These are phyloP conservation scores for Nemotelus pantherinus DNA, from an alignment of 2,888 invertebrate species.

Conservation along the genomic window DNA sequence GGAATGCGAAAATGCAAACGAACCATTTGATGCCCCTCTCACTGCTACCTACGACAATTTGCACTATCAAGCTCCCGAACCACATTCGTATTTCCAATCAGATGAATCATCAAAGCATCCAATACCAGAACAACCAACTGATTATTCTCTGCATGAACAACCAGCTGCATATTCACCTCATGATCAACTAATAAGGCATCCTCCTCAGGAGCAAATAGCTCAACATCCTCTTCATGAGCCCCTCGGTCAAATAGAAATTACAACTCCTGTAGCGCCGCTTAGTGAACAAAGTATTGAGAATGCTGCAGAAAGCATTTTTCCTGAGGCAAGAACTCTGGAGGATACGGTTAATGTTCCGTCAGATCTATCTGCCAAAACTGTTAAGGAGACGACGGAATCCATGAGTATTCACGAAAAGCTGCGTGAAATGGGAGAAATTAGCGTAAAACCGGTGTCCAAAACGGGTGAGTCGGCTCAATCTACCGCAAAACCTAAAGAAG, in stretches of 20 bases:
- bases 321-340: not conserved
- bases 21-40: too few relatives aligned
- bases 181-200: too few relatives aligned
- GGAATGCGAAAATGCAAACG: too few relatives aligned
- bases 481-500: constrained; percentile 24
- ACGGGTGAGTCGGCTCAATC: not conserved
- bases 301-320: too few relatives aligned
- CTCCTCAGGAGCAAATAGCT: too few relatives aligned
- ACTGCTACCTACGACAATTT: too few relatives aligned
- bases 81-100: not conserved
- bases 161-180: too few relatives aligned
- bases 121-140: not conserved
- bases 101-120: not conserved
- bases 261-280: too few relatives aligned
- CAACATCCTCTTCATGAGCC: too few relatives aligned
- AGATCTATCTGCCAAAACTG: not conserved
- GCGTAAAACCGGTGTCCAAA: constrained; percentile 64
- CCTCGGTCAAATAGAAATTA: too few relatives aligned
- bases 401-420: constrained; percentile 72
- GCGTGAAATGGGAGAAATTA: constrained; percentile 72
- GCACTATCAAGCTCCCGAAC: not conserved
- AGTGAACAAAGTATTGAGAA: too few relatives aligned
- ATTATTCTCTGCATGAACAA: not conserved
- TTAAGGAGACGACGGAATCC: constrained; percentile 57
- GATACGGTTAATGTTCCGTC: not conserved